These are phyloP conservation scores for Spodoptera picta DNA, from an alignment of 2,888 invertebrate species.

Conservation along the genomic window DNA sequence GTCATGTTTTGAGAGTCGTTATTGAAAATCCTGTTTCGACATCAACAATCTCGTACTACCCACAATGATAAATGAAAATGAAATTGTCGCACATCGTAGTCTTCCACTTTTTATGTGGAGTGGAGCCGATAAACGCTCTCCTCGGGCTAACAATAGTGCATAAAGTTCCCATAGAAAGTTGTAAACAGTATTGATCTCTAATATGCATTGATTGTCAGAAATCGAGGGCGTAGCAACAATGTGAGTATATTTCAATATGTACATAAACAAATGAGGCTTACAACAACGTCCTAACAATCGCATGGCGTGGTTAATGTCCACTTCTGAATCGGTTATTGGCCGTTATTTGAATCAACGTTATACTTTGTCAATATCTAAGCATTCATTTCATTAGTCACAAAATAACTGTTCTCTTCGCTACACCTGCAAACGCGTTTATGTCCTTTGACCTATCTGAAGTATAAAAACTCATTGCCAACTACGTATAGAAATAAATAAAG, in stretches of 20 bases:
- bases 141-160: slow-evolving; percentile 66
- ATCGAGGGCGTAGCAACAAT: slow-evolving; percentile 50
- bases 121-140: slow-evolving; percentile 43
- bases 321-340: slow-evolving; percentile 20
- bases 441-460: no score
- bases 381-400: neutral
- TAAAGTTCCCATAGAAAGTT: slow-evolving; percentile 81
- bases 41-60: slow-evolving; percentile 10
- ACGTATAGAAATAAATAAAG: no score
- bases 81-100: slow-evolving; percentile 37
- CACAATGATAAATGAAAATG: slow-evolving; percentile 44
- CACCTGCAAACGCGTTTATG: no score
- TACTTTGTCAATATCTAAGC: neutral
- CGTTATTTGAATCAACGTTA: slow-evolving; percentile 17
- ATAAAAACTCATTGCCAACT: no score
- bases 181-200: slow-evolving; percentile 72
- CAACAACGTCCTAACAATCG: slow-evolving; percentile 3
- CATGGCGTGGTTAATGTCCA: slow-evolving; percentile 1
- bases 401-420: no score
- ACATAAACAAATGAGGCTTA: slow-evolving; percentile 19
- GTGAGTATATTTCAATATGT: slow-evolving; percentile 9
- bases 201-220: slow-evolving; percentile 59
- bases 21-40: slow-evolving; percentile 15
- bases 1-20: neutral
- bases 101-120: slow-evolving; percentile 31